These are phyloP conservation scores for Atopsyche davidsoni DNA, from an alignment of 1,140 invertebrate genomes.

Conservation along the genomic window DNA sequence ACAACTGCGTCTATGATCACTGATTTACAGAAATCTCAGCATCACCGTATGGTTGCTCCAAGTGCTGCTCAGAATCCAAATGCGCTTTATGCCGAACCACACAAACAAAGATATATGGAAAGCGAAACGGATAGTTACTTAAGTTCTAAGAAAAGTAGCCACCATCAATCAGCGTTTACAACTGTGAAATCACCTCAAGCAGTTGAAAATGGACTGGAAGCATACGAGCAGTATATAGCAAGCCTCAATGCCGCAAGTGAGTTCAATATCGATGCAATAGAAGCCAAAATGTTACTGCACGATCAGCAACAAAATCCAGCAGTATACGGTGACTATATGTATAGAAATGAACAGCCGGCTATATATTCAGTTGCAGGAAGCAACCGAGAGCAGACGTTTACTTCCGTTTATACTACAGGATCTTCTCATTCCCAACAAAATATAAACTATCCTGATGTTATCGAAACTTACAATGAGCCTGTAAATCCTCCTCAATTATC, in stretches of 20 bases:
- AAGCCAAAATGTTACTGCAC: conserved; percentile 2
- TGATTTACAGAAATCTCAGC: conserved; percentile 20
- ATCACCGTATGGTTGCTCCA: conserved; percentile 17
- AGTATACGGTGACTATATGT: conserved; percentile 47
- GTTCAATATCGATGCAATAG: conserved; percentile 37
- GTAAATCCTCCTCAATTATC: conserved; percentile 42
- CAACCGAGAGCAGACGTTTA: conserved; percentile 61
- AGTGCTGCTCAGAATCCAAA: conserved; percentile 3
- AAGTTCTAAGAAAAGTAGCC: conserved; percentile 42
- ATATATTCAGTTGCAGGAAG: conserved; percentile 70
- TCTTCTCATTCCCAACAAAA: conserved; percentile 54
- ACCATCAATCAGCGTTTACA: conserved; percentile 45
- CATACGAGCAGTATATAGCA: conserved; percentile 46
- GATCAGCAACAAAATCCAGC: conserved; percentile 20
- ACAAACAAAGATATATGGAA: conserved; percentile 25
- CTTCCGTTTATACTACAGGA: conserved; percentile 63
- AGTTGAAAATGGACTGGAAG: conserved; percentile 35
- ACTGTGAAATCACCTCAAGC: conserved; percentile 43
- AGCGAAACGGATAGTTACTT: conserved; percentile 27
- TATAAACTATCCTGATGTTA: conserved; percentile 59
- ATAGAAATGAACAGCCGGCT: conserved; percentile 57
- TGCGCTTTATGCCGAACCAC: conserved; percentile 16
- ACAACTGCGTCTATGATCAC: conserved; percentile 28
- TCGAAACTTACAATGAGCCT: conserved; percentile 59
- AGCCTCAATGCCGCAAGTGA: conserved; percentile 45